Evolutionary conservation across 2,113 vertebrate species (phyloP), one percentile per base, ranked within the genome.

Genomic region (Cololabis saira): DNA sequence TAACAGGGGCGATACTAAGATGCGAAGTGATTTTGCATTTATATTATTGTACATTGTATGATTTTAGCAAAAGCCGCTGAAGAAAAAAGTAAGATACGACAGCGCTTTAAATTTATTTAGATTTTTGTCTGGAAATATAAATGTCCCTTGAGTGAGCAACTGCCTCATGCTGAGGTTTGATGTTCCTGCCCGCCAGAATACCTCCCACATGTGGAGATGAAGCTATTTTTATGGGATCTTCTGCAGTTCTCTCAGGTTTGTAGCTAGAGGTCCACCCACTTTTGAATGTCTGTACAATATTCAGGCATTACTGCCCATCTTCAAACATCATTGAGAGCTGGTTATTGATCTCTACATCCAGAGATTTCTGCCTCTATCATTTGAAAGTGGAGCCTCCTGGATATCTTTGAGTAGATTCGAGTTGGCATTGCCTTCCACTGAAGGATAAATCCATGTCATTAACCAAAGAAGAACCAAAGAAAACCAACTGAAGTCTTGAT

Each of bases 281-380:
- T 84, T 78, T 57, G 79, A 76, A 83, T 70, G 21, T 61, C 48
- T 74, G 43, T 42, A 62, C 56, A 63, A 61, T 57, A 64, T 72
- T 52, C 53, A 61, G 14, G 50, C 27, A 42, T 12, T 22, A 54
- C 66, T 78, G 50, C 43, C 50, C 53, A 57, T 48, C 44, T 63
- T 53, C 24, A 30, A 21, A 15, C 8, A 10, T 21, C 18, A 9
- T 21, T 10, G 30, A 37, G 33, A 37, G 56, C 22, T 61, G 37
- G 53, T 74, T 61, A 67, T 76, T 45, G 74, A 58, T 78, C 59
- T 45, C 21, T 43, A 55, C 21, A 51, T 67, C 56, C n/a, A 60
- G 42, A 24, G 13, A 58, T n/a, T 43, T 18, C 50, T 30, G 42
- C 64, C 59, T 76, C 61, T 59, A 62, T 65, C 61, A 61, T 27